Base-by-base conservation (phyloP, 2,888 invertebrate species). In the Mesorhabditis spiculigera region DNA sequence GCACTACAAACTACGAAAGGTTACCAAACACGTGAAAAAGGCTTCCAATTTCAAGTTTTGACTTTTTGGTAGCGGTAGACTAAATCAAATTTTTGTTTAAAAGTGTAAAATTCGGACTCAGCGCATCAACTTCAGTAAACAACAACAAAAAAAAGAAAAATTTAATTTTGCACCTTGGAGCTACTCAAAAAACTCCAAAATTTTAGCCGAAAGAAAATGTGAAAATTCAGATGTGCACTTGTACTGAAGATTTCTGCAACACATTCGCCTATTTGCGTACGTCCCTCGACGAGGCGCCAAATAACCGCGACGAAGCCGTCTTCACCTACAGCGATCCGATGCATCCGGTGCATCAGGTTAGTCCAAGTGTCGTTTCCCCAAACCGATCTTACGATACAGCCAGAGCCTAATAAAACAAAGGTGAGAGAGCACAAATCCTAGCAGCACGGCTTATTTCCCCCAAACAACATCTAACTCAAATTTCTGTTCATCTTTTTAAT, bases 231-330 rank as follows among this genome's bases (percentile, higher is more conserved):
- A 79, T 84, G 42, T 83, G 84, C 71, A 73, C 72, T 16, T 84
- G 83, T 67, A 72, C 75, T 10, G 75, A 78, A 58, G 81, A 83
- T 65, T 81, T 82, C 66, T 84, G 84, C 75, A 84, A 84, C 73
- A 85, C 84, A 1, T 84, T 84, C 71, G 79, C 82, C 70, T 82
- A 77, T 67, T 76, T 84, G 45, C 78, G 84, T 45, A 73, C 78
- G 4, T 77, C 80, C 6, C 79, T 83, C 67, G 82, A 83, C 68
- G 65, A 72, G 4, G 68, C 74, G 43, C 70, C 69, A 1, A 74
- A 79, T 68, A 65, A 67, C 5, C 70, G 73, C 44, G 78, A 78
- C 68, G 69, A 67, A 1, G 78, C 76, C n/a, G 68, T 68, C 16
- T 78, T 78, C 63, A 71, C 72, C 10, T 76, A 78, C 43, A 13